phyloP scores from a whole-genome alignment of 1,140 invertebrate genomes.

The Scaptodrosophila lebanonensis region DNA sequence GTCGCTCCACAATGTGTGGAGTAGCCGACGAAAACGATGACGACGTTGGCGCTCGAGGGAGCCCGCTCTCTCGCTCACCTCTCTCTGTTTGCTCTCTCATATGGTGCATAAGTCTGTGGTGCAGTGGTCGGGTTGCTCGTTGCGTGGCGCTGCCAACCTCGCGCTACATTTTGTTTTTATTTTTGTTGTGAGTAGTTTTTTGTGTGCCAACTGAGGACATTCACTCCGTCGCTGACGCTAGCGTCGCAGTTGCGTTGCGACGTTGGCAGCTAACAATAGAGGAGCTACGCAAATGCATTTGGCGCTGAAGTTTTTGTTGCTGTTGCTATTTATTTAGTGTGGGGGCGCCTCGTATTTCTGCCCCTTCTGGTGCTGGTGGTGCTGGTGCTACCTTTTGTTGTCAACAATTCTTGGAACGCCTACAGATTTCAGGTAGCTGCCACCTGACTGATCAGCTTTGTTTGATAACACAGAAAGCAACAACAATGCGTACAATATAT shows the following conservation, averaged over 20 bases:
- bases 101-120: background rate
- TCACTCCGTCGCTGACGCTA: conserved; percentile 52
- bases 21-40: background rate
- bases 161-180: conserved; percentile 63
- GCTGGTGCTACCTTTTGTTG: conserved; percentile 7
- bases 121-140: background rate
- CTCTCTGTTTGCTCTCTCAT: background rate
- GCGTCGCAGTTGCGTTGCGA: conserved; percentile 36
- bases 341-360: conserved; percentile 35
- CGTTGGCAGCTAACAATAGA: conserved; percentile 63
- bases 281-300: conserved; percentile 21
- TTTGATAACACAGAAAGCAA: conserved; percentile 58
- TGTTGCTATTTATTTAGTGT: conserved; percentile 34
- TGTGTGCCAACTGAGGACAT: conserved; percentile 76
- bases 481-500: conserved; percentile 10
- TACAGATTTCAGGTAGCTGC: conserved; percentile 64
- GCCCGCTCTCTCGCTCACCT: conserved; percentile 8
- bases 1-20: conserved; percentile 30
- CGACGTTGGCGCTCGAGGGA: background rate
- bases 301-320: conserved; percentile 23
- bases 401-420: conserved; percentile 73
- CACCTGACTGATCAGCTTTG: conserved; percentile 72
- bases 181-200: conserved; percentile 20
- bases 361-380: background rate
- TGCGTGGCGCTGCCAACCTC: conserved; percentile 38